Evolutionary conservation across 2,113 vertebrate genomes (phyloP), one percentile per base, ranked within the genome.

Genomic region (Todiramphus chloris): DNA sequence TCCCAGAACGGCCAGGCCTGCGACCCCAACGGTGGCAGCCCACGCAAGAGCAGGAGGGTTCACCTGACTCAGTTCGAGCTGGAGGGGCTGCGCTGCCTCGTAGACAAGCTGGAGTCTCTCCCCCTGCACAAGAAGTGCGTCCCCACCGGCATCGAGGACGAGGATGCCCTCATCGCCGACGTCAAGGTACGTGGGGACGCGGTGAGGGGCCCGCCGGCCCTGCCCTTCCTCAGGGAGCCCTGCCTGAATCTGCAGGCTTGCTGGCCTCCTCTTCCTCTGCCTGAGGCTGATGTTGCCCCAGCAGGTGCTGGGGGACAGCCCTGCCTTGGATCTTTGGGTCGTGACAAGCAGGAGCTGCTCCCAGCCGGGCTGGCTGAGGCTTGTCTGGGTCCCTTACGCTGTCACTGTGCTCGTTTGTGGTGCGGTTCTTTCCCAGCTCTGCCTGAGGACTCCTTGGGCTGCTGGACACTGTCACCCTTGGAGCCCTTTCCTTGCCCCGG

Each of bases 91-190:
- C 98, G 98, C 96, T 99, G 99, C 96, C 99, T 99, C 4, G 97
- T 99, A 88, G 98, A 98, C 92, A 99, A 99, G 91, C 98, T 99
- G 96, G 99, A 99, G 96, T 99, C 99, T 4, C 97, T 99, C 83
- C 99, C 99, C 1, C 91, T 98, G 59, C 98, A 99, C 97, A 99
- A 99, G 98, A 99, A 99, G 93, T 99, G 99, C 15, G 98, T 99
- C 66, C 99, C 99, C 33, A 98, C 97, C 0, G 99, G 99, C 73
- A 99, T 99, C 39, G 97, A 98, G 90, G 98, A 99, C 1, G 98
- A 99, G 62, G 98, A 98, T 0, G 99, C 99, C 16, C 98, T 99
- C 81, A 98, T 99, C 10, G 97, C 98, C 23, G 99, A 99, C 8
- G 98, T 99, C 88, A 98, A 98, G 98, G 99, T 99, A 95, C 31